phyloP scores from a whole-genome alignment of 2,888 invertebrate genomes.

The Metellina segmentata region DNA sequence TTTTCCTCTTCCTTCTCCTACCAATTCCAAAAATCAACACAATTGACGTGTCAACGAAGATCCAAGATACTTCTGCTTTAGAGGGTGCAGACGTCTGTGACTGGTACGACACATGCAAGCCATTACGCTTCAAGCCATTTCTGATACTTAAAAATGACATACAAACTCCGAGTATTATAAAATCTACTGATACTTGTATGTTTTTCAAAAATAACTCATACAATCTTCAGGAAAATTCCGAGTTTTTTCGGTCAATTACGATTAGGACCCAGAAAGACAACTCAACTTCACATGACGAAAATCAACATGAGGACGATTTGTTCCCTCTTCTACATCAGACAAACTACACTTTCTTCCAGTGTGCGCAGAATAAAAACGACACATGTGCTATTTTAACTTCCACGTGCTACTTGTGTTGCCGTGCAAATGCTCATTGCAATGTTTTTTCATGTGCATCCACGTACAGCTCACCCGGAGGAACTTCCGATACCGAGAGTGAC shows the following conservation, averaged over 20 bases:
- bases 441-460: background rate
- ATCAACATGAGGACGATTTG: no score
- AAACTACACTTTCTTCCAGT: background rate
- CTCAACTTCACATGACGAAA: no score
- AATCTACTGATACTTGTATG: no score
- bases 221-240: no score
- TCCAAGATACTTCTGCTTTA: background rate
- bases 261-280: no score
- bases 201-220: no score
- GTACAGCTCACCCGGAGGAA: background rate
- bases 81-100: no score
- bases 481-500: background rate
- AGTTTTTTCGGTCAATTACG: no score
- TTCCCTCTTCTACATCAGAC: no score
- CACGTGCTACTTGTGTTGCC: background rate
- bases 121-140: background rate
- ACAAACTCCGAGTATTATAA: no score
- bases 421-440: background rate
- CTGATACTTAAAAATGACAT: no score
- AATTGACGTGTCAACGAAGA: background rate
- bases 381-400: background rate
- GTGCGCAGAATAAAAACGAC: background rate
- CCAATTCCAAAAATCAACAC: slow-evolving; percentile 29
- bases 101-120: background rate
- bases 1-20: slow-evolving; percentile 35